Evolutionary conservation across 2,797 vertebrate species (phyloP).

Genomic region (Pangasius macronema): DNA sequence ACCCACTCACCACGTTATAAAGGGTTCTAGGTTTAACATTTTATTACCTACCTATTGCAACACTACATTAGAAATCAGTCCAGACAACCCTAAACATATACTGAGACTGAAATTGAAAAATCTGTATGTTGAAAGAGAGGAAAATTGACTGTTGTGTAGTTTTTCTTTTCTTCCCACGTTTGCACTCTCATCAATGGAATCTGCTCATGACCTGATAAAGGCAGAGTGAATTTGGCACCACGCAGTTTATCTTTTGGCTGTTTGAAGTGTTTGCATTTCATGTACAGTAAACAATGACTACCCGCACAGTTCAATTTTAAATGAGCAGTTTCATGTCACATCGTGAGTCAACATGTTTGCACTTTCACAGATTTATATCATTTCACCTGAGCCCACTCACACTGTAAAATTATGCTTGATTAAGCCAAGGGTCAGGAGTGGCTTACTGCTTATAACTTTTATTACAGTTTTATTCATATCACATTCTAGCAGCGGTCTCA

Average conservation of each 20-base stretch:
- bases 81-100: background rate
- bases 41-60: background rate
- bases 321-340: slow-evolving; percentile 2
- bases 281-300: background rate
- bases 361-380: background rate
- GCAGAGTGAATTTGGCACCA: slow-evolving; percentile 2
- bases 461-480: background rate
- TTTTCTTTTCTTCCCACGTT: background rate
- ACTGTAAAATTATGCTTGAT: background rate
- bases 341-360: background rate
- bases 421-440: background rate
- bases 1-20: background rate
- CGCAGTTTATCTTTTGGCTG: background rate
- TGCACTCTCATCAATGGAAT: background rate
- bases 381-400: background rate
- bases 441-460: background rate
- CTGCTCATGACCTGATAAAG: background rate
- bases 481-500: background rate
- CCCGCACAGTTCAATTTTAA: slow-evolving; percentile 4
- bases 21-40: background rate
- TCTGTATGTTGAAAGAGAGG: background rate
- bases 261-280: background rate
- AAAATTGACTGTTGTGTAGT: background rate
- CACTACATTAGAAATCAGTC: background rate
- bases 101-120: background rate